These are phyloP conservation scores for Eurosta solidaginis DNA, from an alignment of 1,140 invertebrate species.

Conservation along the genomic window DNA sequence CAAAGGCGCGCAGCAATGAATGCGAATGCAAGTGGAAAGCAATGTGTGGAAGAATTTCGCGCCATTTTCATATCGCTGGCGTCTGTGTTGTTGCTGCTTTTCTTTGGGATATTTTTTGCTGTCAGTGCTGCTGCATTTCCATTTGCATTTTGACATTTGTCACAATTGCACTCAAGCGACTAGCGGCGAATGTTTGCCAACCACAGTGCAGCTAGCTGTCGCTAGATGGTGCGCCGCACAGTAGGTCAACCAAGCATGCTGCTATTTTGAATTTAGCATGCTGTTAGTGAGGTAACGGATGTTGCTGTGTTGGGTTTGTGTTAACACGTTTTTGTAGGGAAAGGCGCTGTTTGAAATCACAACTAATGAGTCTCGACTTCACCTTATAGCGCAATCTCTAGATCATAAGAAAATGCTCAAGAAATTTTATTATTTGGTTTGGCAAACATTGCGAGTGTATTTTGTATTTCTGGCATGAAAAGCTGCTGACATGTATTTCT, in stretches of 20 bases:
- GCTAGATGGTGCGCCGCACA: not conserved
- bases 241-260: not conserved
- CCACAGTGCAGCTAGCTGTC: not conserved
- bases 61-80: slow-evolving; percentile 14
- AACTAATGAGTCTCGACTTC: too few relatives aligned
- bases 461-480: too few relatives aligned
- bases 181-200: too few relatives aligned
- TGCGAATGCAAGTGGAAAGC: not conserved
- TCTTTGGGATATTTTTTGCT: not conserved
- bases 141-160: not conserved
- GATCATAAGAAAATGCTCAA: too few relatives aligned
- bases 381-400: too few relatives aligned
- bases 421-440: too few relatives aligned
- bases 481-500: too few relatives aligned
- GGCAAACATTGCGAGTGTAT: too few relatives aligned
- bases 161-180: not conserved
- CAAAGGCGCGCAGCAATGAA: not conserved
- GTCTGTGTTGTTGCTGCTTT: not conserved
- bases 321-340: too few relatives aligned
- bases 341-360: too few relatives aligned
- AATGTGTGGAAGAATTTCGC: not conserved
- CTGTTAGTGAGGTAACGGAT: too few relatives aligned
- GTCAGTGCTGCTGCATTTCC: not conserved
- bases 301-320: too few relatives aligned
- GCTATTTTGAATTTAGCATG: not conserved